A percentile compares a stretch with the other conserved stretches of the same genome.
Conservation (phyloP, 2,888 invertebrate genomes). For the Quadroppia sp. region DNA sequence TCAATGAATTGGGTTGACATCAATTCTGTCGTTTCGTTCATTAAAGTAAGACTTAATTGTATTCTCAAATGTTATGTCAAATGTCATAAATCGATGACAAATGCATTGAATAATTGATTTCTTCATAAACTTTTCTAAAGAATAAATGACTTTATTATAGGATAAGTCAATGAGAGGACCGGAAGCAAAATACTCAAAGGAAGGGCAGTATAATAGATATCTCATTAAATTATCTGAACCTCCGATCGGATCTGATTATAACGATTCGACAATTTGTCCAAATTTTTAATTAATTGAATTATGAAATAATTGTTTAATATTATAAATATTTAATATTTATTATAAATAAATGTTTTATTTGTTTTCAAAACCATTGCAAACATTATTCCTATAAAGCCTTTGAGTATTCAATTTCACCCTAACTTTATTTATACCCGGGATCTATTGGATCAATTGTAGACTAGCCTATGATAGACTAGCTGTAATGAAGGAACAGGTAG, state of each 20-base stretch:
- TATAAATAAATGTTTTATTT: too few relatives aligned
- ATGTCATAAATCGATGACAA: neutral
- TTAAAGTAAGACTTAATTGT: conserved; percentile 58
- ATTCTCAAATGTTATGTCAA: neutral
- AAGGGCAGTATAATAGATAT: conserved; percentile 59
- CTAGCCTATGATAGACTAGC: too few relatives aligned
- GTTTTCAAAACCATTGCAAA: too few relatives aligned
- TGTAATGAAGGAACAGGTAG: too few relatives aligned
- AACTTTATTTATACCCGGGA: too few relatives aligned
- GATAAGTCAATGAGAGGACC: conserved; percentile 56
- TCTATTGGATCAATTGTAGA: too few relatives aligned
- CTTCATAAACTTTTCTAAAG: conserved; percentile 19
- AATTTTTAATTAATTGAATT: neutral
- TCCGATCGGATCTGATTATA: conserved; percentile 45
- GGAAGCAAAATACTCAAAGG: conserved; percentile 55
- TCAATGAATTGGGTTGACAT: conserved; percentile 65
- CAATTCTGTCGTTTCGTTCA: conserved; percentile 60
- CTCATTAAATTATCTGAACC: conserved; percentile 43
- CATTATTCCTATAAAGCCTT: too few relatives aligned
- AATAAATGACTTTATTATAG: conserved; percentile 39
- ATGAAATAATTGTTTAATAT: neutral
- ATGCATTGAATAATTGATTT: conserved; percentile 1
- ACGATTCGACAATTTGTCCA: conserved; percentile 46
- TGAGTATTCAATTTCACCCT: too few relatives aligned
- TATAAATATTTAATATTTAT: neutral